These are phyloP conservation scores for Orycteropus afer DNA, from an alignment of 2,113 vertebrate genomes.

Conservation along the genomic window DNA sequence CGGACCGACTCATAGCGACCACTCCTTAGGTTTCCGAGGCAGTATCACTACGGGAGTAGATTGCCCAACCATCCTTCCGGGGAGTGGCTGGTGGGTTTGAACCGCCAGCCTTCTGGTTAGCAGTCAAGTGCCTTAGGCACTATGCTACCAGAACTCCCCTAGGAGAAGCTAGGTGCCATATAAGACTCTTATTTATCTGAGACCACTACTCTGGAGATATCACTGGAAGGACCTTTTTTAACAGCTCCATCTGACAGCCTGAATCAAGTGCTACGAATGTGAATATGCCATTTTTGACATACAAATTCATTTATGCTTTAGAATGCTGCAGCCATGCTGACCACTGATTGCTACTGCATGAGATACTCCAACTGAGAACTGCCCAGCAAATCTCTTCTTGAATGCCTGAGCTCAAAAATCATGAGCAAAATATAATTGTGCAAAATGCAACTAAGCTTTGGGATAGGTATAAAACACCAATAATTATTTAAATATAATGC, in stretches of 20 bases:
- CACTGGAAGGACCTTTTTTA: background rate
- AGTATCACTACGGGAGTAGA: too few relatives aligned
- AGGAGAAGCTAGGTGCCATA: background rate
- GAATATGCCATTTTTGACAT: background rate
- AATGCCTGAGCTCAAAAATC: background rate
- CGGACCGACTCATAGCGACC: too few relatives aligned
- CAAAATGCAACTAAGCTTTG: background rate
- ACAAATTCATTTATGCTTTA: background rate
- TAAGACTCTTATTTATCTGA: background rate
- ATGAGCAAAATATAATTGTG: background rate
- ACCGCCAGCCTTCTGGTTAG: too few relatives aligned
- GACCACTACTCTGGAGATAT: background rate
- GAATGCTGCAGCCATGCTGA: background rate
- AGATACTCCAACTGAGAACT: background rate
- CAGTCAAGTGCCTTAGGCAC: too few relatives aligned
- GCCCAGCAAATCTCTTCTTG: background rate
- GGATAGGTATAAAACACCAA: background rate
- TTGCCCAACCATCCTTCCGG: too few relatives aligned
- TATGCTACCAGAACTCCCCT: too few relatives aligned
- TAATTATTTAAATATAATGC: background rate
- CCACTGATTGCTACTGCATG: background rate
- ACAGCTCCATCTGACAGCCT: background rate
- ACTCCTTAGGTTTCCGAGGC: too few relatives aligned
- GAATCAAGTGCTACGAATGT: too few relatives aligned
- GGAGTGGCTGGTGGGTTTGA: too few relatives aligned